Base-by-base conservation (phyloP, 2,797 vertebrate genomes). In the Chelon auratus region DNA sequence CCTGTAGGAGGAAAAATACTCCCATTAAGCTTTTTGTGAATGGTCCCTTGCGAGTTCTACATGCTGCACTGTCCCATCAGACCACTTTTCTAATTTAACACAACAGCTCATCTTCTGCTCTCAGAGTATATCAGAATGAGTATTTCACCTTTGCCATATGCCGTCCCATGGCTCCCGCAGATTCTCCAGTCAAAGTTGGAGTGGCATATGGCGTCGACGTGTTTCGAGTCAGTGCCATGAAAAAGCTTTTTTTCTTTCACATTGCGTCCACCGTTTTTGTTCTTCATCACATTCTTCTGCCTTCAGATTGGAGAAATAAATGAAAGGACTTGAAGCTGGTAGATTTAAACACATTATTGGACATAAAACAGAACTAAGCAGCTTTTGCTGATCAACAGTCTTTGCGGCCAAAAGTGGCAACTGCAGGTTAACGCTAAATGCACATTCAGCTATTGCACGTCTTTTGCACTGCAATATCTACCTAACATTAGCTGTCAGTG, bases 171-270 rank as follows among this genome's bases (percentile, higher is more conserved):
- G 40, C 92, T 87, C 6, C 97, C 97, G 45, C 96, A 97, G 87
- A 97, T 89, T 62, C 96, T 93, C 97, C 97, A 99, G 89, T 98
- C 97, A 66, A 99, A 97, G 91, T 99, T 99, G 79, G 94, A 83
- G 52, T 68, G 87, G 84, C 97, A 97, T 86, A 98, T 98, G 78
- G 94, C 92, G 0, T 95, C 89, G 0, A 95, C 60, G 0, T 94
- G 57, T 57, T 80, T 85, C 11, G 80, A 24, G 53, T 92, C 91
- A 0, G 97, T 98, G 64, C 97, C 97, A 0, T 99, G 97, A 84
- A 98, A 99, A 30, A 98, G 94, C 71, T 83, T 84, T 52, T 85
- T 91, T 75, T 99, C 97, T 0, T 60, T 36, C 17, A 95, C 91
- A 0, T 68, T 45, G 13, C 66, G 75, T 0, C 94, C 94, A 2